Evolutionary conservation across 2,797 vertebrate genomes (phyloP).

Genomic region (Protonibea diacanthus): DNA sequence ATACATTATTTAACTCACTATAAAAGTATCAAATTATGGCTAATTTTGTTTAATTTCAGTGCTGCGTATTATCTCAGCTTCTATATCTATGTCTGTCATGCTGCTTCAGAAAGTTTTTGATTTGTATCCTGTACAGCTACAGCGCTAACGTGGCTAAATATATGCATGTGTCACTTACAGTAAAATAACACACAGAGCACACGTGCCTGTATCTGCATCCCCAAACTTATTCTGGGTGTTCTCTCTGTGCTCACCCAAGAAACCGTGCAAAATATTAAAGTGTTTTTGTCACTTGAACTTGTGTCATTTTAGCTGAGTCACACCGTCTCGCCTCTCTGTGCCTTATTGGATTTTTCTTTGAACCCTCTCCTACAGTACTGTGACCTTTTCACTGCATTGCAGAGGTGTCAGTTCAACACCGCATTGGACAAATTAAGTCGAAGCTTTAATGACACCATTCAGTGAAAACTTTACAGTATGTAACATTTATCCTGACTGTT

Average conservation of each 20-base stretch:
- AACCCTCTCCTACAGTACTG: conserved; percentile 15
- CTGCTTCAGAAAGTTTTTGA: no score
- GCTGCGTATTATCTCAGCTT: no score
- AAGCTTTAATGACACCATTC: conserved; percentile 23
- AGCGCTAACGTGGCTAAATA: background rate
- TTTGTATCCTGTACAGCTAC: no score
- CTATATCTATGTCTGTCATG: no score
- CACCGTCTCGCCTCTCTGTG: conserved; percentile 10
- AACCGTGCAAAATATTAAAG: conserved; percentile 20
- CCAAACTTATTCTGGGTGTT: conserved; percentile 9
- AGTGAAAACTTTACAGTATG: conserved; percentile 26
- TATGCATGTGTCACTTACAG: background rate
- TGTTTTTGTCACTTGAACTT: conserved; percentile 18
- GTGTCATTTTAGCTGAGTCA: conserved; percentile 72
- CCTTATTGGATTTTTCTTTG: conserved; percentile 50
- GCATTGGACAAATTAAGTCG: conserved; percentile 10
- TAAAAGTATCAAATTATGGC: background rate
- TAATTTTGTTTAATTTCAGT: background rate
- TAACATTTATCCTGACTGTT: background rate
- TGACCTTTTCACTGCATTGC: conserved; percentile 60
- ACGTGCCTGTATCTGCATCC: background rate
- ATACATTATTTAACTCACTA: background rate
- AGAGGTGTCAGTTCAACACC: conserved; percentile 33
- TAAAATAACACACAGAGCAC: conserved; percentile 8
- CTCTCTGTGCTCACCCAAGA: conserved; percentile 11